phyloP scores from a whole-genome alignment of 1,140 invertebrate species.

The Cydia amplana region DNA sequence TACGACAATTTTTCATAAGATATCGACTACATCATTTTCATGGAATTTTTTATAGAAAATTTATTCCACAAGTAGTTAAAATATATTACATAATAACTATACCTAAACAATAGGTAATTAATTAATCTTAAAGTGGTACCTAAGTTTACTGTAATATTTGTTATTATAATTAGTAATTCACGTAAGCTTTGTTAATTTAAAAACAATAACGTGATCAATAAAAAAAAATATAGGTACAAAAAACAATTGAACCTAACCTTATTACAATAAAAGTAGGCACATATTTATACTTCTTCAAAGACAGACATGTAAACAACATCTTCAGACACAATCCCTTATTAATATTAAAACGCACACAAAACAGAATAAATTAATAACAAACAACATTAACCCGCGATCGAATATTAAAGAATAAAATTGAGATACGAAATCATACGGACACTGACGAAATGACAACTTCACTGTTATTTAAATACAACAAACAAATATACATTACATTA shows the following conservation, averaged over 20 bases:
- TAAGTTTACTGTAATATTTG: not conserved
- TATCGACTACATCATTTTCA: no score
- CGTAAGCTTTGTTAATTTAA: not conserved
- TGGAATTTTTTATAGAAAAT: no score
- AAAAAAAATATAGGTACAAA: no score
- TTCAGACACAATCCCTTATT: conserved; percentile 10
- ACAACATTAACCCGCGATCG: not conserved
- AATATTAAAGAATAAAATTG: conserved; percentile 50
- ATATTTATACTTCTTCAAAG: not conserved
- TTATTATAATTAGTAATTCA: not conserved
- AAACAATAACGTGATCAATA: not conserved
- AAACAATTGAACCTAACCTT: not conserved
- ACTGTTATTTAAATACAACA: conserved; percentile 56
- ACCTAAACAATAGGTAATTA: no score
- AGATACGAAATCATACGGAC: conserved; percentile 49
- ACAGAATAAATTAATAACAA: conserved; percentile 24
- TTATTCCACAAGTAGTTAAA: no score
- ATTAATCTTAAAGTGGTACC: not conserved
- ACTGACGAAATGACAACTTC: conserved; percentile 55
- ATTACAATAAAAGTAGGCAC: not conserved
- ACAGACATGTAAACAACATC: conserved; percentile 2
- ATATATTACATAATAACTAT: no score
- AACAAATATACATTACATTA: conserved; percentile 61
- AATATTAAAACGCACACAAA: conserved; percentile 17
- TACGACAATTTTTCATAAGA: no score